Percentiles rank a stretch among this genome's conserved stretches.
phyloP scores from a whole-genome alignment of 2,797 vertebrate species.

The Cephalopachus bancanus region DNA sequence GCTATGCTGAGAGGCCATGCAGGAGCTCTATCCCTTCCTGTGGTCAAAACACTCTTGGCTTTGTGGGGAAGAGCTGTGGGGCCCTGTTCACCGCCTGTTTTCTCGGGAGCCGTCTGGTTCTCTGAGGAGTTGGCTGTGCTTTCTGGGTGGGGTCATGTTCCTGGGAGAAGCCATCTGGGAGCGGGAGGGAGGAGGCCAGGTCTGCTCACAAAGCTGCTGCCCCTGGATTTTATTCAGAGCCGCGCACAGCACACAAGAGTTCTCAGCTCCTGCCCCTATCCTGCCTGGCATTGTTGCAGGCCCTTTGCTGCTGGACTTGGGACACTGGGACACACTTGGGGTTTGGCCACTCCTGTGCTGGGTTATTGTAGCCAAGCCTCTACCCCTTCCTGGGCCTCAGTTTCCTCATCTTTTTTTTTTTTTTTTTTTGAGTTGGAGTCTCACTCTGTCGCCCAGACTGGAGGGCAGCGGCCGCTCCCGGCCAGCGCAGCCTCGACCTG shows the following conservation, averaged over 20 bases:
- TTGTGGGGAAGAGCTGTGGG: not conserved
- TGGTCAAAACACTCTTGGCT: not conserved
- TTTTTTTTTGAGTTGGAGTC: too few species aligned
- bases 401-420: not conserved
- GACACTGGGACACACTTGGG: not conserved
- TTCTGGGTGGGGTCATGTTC: not conserved
- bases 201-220: not conserved
- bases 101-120: not conserved
- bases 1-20: not conserved
- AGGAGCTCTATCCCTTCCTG: not conserved
- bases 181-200: not conserved
- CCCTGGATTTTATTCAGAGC: not conserved
- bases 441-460: too few species aligned
- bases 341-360: not conserved
- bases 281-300: not conserved
- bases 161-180: not conserved
- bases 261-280: not conserved
- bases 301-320: not conserved
- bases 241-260: accelerated
- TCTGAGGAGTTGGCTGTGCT: not conserved
- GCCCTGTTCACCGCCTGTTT: not conserved
- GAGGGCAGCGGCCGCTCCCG: too few species aligned
- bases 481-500: too few species aligned
- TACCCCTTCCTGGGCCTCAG: not conserved
- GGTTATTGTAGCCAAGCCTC: not conserved